Conservation (phyloP, 2,888 invertebrate species). For the Oscheius myriophilus region DNA sequence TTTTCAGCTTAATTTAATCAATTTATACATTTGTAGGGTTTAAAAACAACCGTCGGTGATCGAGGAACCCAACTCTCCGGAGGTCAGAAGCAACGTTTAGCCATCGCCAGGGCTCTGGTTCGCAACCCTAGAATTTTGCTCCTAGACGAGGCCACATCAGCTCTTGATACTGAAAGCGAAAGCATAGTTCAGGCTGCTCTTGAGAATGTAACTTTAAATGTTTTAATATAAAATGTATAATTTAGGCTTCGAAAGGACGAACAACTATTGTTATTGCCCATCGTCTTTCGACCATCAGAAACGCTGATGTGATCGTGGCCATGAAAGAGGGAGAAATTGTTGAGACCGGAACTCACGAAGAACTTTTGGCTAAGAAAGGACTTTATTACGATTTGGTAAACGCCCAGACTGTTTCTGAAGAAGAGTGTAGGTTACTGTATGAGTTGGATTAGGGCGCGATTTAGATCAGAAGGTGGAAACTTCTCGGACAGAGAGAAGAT, state of each 20-base stretch:
- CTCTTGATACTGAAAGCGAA: conserved; percentile 82
- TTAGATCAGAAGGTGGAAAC: not conserved
- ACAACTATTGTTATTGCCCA: conserved; percentile 74
- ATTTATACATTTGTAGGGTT: conserved; percentile 6
- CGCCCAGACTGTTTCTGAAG: conserved; percentile 42
- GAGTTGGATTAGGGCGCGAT: no score
- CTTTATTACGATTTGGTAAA: conserved; percentile 77
- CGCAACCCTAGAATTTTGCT: conserved; percentile 70
- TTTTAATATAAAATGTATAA: not conserved
- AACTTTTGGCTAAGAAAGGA: conserved; percentile 77
- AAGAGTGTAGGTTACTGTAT: not conserved
- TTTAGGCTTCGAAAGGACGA: conserved; percentile 64
- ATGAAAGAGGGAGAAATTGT: conserved; percentile 69
- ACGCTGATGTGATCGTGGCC: conserved; percentile 73
- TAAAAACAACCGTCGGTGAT: conserved; percentile 71
- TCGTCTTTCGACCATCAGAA: conserved; percentile 74
- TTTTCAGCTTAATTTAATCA: conserved; percentile 32
- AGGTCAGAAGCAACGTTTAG: conserved; percentile 70
- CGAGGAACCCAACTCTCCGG: conserved; percentile 72
- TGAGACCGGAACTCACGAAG: conserved; percentile 77
- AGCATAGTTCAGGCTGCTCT: conserved; percentile 78
- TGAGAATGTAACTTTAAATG: conserved; percentile 43
- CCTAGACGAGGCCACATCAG: conserved; percentile 77
- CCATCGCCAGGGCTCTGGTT: conserved; percentile 48
- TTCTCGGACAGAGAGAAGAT: not conserved